A percentile compares a stretch with the other conserved stretches of the same genome.
Evolutionary conservation across 2,888 invertebrate genomes (phyloP).

Genomic region (Steinernema hermaphroditum): DNA sequence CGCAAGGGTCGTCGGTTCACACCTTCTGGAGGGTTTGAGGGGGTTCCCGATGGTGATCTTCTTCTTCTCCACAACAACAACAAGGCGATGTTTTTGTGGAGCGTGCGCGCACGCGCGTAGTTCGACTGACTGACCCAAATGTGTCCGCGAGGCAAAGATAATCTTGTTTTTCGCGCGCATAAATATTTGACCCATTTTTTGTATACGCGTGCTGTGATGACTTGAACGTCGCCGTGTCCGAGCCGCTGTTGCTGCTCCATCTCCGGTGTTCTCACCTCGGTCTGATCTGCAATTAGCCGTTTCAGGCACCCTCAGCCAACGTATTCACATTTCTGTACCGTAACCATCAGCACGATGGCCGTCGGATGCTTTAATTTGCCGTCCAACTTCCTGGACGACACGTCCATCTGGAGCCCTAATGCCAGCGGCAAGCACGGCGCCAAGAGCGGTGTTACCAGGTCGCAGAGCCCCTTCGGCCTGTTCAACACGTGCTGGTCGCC

Average conservation of each 20-base stretch:
- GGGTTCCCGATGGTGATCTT: neutral
- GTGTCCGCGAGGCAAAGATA: slow-evolving; percentile 65
- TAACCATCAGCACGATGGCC: neutral
- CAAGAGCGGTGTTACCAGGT: neutral
- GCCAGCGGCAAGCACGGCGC: too few species aligned
- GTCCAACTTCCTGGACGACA: slow-evolving; percentile 1
- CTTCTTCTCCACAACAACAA: neutral
- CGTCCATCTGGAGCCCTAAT: slow-evolving; percentile 8
- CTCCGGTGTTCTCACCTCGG: too few species aligned
- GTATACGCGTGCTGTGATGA: slow-evolving; percentile 23
- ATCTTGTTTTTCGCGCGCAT: slow-evolving; percentile 50
- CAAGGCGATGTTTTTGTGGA: slow-evolving; percentile 20
- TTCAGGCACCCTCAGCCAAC: too few species aligned
- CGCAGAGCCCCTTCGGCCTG: slow-evolving; percentile 4
- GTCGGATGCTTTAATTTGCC: slow-evolving; percentile 14
- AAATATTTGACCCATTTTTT: slow-evolving; percentile 27
- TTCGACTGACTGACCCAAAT: slow-evolving; percentile 55
- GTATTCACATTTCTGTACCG: neutral
- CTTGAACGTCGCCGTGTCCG: slow-evolving; percentile 19
- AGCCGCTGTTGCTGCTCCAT: neutral
- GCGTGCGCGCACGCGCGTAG: slow-evolving; percentile 25
- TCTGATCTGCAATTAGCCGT: too few species aligned
- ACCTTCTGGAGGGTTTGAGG: neutral
- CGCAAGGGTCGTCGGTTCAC: neutral
- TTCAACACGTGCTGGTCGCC: slow-evolving; percentile 34